phyloP scores from a whole-genome alignment of 2,888 invertebrate species.

The Villa cingulata region DNA sequence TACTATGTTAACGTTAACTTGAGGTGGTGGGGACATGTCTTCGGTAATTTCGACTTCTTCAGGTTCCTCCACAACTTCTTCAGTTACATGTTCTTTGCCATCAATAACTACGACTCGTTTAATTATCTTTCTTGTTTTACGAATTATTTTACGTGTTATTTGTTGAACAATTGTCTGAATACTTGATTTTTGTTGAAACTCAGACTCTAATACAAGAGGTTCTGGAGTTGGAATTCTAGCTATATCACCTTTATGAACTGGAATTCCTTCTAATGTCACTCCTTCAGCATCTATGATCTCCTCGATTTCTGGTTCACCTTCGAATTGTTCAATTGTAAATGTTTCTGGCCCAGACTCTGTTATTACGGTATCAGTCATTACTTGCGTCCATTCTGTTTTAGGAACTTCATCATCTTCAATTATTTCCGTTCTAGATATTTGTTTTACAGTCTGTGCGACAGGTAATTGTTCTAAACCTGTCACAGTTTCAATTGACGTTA shows the following conservation, averaged over 20 bases:
- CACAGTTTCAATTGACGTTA: neutral
- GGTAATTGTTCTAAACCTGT: neutral
- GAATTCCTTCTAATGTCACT: constrained; percentile 18
- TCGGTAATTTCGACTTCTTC: constrained; percentile 40
- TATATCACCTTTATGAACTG: constrained; percentile 18
- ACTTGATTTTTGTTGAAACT: constrained; percentile 38
- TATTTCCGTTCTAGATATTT: no score
- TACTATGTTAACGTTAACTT: constrained; percentile 40
- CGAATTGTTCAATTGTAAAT: constrained; percentile 24
- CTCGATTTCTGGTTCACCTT: constrained; percentile 21
- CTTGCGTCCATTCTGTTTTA: constrained; percentile 20
- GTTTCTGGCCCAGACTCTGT: constrained; percentile 24
- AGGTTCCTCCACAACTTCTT: constrained; percentile 74
- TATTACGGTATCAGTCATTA: constrained; percentile 15
- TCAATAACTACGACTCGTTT: constrained; percentile 63
- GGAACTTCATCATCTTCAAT: constrained; percentile 43
- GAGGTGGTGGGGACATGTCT: constrained; percentile 20
- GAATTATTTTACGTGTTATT: constrained; percentile 18
- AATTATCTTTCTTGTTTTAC: constrained; percentile 60
- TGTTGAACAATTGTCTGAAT: constrained; percentile 71
- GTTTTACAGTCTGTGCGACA: constrained; percentile 17
- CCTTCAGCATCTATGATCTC: constrained; percentile 8
- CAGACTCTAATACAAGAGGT: constrained; percentile 26
- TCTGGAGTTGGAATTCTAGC: constrained; percentile 13
- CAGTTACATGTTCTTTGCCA: constrained; percentile 70